These are phyloP conservation scores for Aix galericulata DNA, from an alignment of 2,113 vertebrate species.

Conservation along the genomic window DNA sequence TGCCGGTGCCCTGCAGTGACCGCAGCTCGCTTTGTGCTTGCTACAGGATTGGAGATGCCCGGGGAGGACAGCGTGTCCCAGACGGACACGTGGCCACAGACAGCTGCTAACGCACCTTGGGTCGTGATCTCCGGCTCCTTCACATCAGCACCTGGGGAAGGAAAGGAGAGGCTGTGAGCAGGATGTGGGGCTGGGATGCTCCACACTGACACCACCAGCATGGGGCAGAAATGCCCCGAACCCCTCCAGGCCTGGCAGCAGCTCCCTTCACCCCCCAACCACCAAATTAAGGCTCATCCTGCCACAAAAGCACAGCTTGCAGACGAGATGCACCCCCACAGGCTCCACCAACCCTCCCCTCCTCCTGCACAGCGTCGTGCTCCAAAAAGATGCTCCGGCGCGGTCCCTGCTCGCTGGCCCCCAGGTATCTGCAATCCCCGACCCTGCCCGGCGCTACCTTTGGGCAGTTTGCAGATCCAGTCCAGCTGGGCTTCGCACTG, in stretches of 20 bases:
- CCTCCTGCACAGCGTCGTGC: background rate
- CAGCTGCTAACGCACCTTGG: conserved; percentile 78
- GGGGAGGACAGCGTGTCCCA: fast-evolving
- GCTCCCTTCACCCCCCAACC: background rate
- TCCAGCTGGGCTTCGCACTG: conserved; percentile 91
- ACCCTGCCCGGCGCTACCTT: conserved; percentile 77
- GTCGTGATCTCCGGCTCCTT: conserved; percentile 80
- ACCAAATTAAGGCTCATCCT: background rate
- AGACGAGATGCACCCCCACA: background rate
- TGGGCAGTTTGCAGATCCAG: conserved; percentile 98
- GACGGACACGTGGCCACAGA: fast-evolving
- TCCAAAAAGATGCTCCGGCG: background rate
- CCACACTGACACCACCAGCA: fast-evolving
- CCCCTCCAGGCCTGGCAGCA: background rate
- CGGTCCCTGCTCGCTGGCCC: background rate
- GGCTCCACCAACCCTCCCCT: background rate
- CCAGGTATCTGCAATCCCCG: background rate
- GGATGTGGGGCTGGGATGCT: background rate
- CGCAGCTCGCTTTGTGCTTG: fast-evolving
- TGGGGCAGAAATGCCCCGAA: fast-evolving
- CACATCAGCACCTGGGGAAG: conserved; percentile 76
- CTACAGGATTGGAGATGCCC: fast-evolving
- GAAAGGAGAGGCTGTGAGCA: background rate
- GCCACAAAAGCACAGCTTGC: background rate
- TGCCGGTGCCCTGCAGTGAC: background rate